Evolutionary conservation across 2,797 vertebrate species (phyloP), one percentile per base, ranked within the genome.

Genomic region (Anableps anableps): DNA sequence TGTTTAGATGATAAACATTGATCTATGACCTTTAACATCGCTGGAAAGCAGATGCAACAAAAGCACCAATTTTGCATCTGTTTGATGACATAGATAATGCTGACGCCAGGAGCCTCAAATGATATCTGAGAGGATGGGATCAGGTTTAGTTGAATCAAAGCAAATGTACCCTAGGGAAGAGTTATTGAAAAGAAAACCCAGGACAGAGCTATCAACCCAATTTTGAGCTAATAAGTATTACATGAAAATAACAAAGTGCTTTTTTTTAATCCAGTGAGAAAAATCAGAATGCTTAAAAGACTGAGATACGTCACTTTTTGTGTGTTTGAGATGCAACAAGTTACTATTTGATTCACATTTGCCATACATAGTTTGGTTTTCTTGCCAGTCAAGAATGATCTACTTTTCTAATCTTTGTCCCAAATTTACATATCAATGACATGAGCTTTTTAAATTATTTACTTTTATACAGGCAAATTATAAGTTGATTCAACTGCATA

Each of bases 11-110:
- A 86, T 85, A 84, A 89, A 90, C 58, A 84, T 29, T 89, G 84
- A 90, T 89, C 83, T 79, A 48, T 85, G 83, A 90, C 88, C 88
- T 92, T 88, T 89, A 72, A 83, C 83, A 83, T 74, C 75, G 50
- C 76, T 74, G 51, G 76, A 76, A 79, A 85, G 81, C 78, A 86
- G 85, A 83, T 80, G 82, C 72, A 86, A 91, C 86, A 90, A 91
- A 93, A 86, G 83, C 81, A 74, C 72, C 79, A 80, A 81, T 91
- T 91, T 91, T 85, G 81, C 76, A 84, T 84, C 83, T 79, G 77
- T 83, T 90, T 89, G 94, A 95, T 94, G 85, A 80, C 70, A 88
- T 31, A 91, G 95, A 95, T 95, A 93, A 87, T 75, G 72, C 79
- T 85, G 93, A 94, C 83, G 88, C 90, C 89, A 87, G 80, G 31